Base-by-base conservation (phyloP, 2,888 invertebrate species). In the Listrodromus nycthemerus region DNA sequence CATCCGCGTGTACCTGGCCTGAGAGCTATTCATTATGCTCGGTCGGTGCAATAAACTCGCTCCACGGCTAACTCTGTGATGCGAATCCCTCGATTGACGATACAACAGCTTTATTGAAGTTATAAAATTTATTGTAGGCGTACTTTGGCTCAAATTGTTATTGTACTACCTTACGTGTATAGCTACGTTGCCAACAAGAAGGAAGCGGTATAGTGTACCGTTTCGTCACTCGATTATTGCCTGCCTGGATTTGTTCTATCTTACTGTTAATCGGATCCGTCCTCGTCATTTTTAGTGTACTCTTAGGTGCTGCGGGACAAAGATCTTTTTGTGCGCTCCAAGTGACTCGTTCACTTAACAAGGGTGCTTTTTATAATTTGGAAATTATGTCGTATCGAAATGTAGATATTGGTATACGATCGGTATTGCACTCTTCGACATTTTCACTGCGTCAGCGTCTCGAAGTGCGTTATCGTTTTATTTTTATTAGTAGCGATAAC, bases 121-220 rank as follows among this genome's bases (percentile, higher is more conserved):
- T 70, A 69, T 84, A 81, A 84, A 84, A 13, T 84, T 84, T 78
- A 74, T 55, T 84, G 21, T 13, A 19, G 30, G 41, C 50, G 65
- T 77, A 55, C 69, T 83, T 63, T 33, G 61, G 30, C 33, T 63
- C 30, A 63, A 73, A 67, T 30, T 61, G 66, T 76, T 50, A 80
- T 83, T 73, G 50, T 55, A 52, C 67, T 41, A 52, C 50, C 30
- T 41, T 71, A 52, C 52, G 69, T 69, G 73, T 41, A 37, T 50
- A 70, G 52, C 63, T 66, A 75, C 63, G 45, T 55, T 41, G 33
- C 65, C 50, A 65, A 45, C 41, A 61, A 65, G 41, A 63, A 70
- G 33, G 70, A 70, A 13, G 13, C 30, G 58, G 66, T 80, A 66
- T 67, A 30, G 30, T 33, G 33, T 61, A 30, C 61, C 27, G n/a